A percentile compares a stretch with the other conserved stretches of the same genome.
Conservation (phyloP, 2,797 vertebrate species). For the Fratercula arctica region DNA sequence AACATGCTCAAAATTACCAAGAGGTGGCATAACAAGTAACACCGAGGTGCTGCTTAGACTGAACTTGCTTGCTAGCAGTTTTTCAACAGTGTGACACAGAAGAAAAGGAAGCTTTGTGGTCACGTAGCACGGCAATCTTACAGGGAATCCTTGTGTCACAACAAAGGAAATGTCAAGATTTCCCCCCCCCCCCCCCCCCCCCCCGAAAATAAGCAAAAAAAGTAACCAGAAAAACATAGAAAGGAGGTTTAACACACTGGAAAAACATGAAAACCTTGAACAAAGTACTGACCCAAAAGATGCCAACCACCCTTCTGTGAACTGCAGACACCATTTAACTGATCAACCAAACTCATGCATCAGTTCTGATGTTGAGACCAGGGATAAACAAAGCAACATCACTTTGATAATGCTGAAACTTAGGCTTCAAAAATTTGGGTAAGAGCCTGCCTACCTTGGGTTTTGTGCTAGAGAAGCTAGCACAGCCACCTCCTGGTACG, state of each 20-base stretch:
- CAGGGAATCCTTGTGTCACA: background rate
- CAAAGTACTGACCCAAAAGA: background rate
- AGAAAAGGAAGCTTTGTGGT: background rate
- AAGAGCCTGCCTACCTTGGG: background rate
- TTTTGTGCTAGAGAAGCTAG: background rate
- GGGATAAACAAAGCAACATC: background rate
- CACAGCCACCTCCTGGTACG: background rate
- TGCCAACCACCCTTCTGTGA: background rate
- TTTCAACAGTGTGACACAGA: background rate
- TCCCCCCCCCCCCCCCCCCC: too few species aligned
- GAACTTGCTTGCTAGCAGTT: background rate
- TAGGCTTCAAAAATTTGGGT: background rate
- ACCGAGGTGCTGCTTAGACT: background rate
- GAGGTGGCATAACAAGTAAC: background rate
- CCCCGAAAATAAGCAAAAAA: background rate
- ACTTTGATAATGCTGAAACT: background rate
- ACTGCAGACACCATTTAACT: background rate
- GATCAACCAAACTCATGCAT: background rate
- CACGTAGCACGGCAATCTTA: background rate
- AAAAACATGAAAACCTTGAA: background rate
- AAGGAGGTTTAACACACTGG: background rate
- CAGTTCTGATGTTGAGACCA: background rate
- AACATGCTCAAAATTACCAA: background rate
- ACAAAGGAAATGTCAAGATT: background rate
- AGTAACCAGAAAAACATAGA: background rate